Conservation (phyloP, 2,888 invertebrate genomes). For the Lasioglossum calceatum region DNA sequence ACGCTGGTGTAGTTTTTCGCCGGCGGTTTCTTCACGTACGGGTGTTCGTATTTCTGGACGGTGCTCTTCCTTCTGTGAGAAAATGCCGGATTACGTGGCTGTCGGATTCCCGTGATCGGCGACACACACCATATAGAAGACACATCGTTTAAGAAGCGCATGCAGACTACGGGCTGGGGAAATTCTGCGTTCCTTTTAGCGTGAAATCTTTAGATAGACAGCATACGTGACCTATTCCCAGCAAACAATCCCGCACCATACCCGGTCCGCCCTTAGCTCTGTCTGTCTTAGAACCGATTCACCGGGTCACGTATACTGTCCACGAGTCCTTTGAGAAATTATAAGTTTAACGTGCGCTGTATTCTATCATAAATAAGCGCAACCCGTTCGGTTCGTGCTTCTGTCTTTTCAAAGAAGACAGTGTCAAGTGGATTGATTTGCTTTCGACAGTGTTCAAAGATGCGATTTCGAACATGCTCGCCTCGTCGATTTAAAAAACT, state of each 20-base stretch:
- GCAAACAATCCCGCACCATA: neutral
- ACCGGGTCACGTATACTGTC: neutral
- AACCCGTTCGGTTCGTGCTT: slow-evolving; percentile 14
- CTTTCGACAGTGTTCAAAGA: too few species aligned
- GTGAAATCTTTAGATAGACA: slow-evolving; percentile 17
- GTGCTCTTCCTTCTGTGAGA: slow-evolving; percentile 93
- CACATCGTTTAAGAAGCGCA: slow-evolving; percentile 78
- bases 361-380: slow-evolving; percentile 13
- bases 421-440: neutral
- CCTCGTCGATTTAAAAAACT: neutral
- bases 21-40: slow-evolving; percentile 93
- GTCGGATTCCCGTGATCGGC: slow-evolving; percentile 12
- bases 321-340: slow-evolving; percentile 28
- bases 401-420: neutral
- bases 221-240: neutral
- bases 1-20: slow-evolving; percentile 89
- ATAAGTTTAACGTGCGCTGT: slow-evolving; percentile 26
- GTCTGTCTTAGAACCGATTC: neutral
- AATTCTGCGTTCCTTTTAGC: slow-evolving; percentile 23
- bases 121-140: slow-evolving; percentile 41
- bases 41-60: slow-evolving; percentile 94
- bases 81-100: slow-evolving; percentile 60
- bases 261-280: neutral
- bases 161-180: slow-evolving; percentile 72
- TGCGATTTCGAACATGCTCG: too few species aligned